Evolutionary conservation across 2,888 invertebrate genomes (phyloP), one percentile per base, ranked within the genome.

Genomic region (Empis livida): DNA sequence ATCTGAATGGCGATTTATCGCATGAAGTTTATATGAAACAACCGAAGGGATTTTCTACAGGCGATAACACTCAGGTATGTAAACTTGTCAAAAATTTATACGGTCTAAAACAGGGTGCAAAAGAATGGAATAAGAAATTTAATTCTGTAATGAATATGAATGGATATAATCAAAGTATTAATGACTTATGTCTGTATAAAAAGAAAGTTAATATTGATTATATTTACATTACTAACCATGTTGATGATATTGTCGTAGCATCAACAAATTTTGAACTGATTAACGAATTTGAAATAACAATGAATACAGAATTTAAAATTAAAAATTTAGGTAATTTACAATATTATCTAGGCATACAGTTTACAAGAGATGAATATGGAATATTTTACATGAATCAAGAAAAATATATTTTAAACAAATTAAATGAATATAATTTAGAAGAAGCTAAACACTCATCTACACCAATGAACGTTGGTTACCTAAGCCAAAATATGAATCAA

Each of bases 391-490:
- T 49, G 4, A 42, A 35, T 8, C 47, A 49, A 30, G 30, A 20
- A 8, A 17, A 27, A 2, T 47, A 49, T 17, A 49, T 47, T 11
- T 31, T 44, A 27, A 47, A 42, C 10, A 38, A 17, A 10, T 31
- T 45, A 37, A 32, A 10, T 30, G 43, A 43, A 20, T 46, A 42
- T 11, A 42, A 43, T 38, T 13, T 50, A 27, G 9, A 40, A 27
- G 20, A 47, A n/a, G 47, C 43, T 11, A 47, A 50, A 41, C 5
- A 37, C 10, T 45, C 44, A 14, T 23, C 38, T 20, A 42, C 43
- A n/a, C 51, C 48, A 23, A 16, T 51, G 45, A 46, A 51, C 15
- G 17, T 37, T 10, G 43, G 40, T 15, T 41, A 46, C n/a, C n/a
- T 35, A 35, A 20, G 35, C 13, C n/a, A 42, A 46, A 16, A 11